Conservation (phyloP, 2,888 invertebrate genomes). For the Electrophaes corylata region DNA sequence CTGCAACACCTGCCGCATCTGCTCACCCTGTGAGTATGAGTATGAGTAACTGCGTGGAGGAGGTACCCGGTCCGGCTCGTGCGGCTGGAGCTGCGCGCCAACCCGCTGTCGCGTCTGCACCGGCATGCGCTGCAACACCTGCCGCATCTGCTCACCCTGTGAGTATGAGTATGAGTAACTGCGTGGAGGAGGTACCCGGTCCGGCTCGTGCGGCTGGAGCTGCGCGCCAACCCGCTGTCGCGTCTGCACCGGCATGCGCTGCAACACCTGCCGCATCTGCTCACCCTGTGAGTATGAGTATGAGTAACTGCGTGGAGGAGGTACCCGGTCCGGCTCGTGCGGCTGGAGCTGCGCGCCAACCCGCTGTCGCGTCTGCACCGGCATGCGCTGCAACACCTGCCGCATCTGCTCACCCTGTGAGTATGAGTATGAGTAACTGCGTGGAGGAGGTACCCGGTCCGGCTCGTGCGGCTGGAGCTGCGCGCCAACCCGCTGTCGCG, state of each 20-base stretch:
- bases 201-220: conserved; percentile 90
- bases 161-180: conserved; percentile 88
- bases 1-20: conserved; percentile 90
- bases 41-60: conserved; percentile 92
- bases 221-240: conserved; percentile 94
- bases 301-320: too few species aligned
- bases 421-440: too few species aligned
- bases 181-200: conserved; percentile 89
- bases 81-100: conserved; percentile 92
- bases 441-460: too few species aligned
- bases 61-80: conserved; percentile 88
- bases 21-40: conserved; percentile 71
- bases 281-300: conserved; percentile 73
- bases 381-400: too few species aligned
- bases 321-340: too few species aligned
- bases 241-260: too few species aligned
- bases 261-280: conserved; percentile 88
- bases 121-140: conserved; percentile 89
- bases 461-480: too few species aligned
- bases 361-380: too few species aligned
- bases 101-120: too few species aligned
- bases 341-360: too few species aligned
- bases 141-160: conserved; percentile 83
- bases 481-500: too few species aligned
- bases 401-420: too few species aligned